phyloP scores from a whole-genome alignment of 2,888 invertebrate genomes.

The Drosophila kuntzei region DNA sequence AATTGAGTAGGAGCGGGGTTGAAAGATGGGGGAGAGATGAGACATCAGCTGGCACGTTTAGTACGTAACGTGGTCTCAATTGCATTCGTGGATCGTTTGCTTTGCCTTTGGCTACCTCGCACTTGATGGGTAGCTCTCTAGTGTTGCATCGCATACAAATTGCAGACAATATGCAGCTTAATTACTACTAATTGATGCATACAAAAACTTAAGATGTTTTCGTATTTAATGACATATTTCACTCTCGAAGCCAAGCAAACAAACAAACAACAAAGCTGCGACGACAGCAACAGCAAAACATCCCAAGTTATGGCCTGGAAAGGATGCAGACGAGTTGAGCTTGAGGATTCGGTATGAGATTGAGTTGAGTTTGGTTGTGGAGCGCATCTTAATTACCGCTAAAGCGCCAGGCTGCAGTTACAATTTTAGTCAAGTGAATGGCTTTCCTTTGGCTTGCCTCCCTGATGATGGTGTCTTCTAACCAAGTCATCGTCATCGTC shows the following conservation, averaged over 20 bases:
- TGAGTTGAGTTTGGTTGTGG: constrained; percentile 5
- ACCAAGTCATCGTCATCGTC: constrained; percentile 17
- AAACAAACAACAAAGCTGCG: constrained; percentile 60
- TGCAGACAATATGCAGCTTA: constrained; percentile 84
- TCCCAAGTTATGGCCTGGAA: constrained; percentile 65
- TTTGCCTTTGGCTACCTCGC: constrained; percentile 31
- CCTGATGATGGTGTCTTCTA: constrained; percentile 22
- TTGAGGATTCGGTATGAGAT: constrained; percentile 4
- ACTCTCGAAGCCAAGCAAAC: constrained; percentile 69
- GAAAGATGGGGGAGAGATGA: background rate
- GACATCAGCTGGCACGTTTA: constrained; percentile 39
- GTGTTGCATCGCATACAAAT: constrained; percentile 75
- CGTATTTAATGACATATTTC: constrained; percentile 82
- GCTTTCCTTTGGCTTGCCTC: constrained; percentile 37
- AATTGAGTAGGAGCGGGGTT: background rate
- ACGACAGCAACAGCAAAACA: constrained; percentile 33
- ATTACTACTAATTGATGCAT: constrained; percentile 85
- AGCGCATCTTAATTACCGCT: constrained; percentile 79
- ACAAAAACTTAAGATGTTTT: constrained; percentile 84
- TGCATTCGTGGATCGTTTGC: constrained; percentile 63
- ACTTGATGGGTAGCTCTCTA: constrained; percentile 51
- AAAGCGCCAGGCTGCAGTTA: constrained; percentile 63
- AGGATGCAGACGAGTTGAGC: constrained; percentile 56
- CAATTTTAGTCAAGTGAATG: constrained; percentile 59
- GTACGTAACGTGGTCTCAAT: constrained; percentile 56